A percentile compares a stretch with the other conserved stretches of the same genome.
Evolutionary conservation across 1,140 invertebrate species (phyloP).

Genomic region (Acyrthosiphon pisum): DNA sequence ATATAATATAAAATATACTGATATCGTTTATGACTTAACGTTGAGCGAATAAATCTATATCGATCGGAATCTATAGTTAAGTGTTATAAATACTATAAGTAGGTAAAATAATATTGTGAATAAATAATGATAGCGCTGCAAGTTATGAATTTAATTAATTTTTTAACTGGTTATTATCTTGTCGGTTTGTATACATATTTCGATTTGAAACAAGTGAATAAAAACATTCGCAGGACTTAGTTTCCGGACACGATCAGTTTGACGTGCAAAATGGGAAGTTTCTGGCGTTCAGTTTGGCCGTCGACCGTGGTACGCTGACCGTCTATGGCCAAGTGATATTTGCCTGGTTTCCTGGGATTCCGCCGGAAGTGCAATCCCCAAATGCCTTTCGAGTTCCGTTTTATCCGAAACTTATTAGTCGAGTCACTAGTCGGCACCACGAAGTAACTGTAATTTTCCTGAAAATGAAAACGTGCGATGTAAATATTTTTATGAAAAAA

Average conservation of each 20-base stretch:
- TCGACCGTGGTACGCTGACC: not conserved
- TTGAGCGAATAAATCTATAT: no score
- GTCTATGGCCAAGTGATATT: slow-evolving; percentile 22
- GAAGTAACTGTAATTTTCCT: slow-evolving; percentile 38
- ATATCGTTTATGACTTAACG: no score
- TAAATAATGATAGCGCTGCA: not conserved
- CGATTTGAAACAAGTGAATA: not conserved
- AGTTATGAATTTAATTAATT: not conserved
- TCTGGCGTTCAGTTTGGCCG: not conserved
- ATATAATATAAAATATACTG: no score
- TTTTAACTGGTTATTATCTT: not conserved
- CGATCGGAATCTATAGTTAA: no score
- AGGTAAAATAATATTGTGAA: not conserved
- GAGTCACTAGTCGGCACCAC: not conserved
- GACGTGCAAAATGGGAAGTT: slow-evolving; percentile 36
- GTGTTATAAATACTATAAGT: no score
- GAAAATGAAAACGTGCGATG: not conserved
- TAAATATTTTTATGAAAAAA: not conserved
- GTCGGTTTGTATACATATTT: not conserved
- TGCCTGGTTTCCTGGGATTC: not conserved
- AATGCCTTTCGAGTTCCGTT: not conserved
- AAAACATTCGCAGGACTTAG: not conserved
- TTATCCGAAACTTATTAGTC: not conserved
- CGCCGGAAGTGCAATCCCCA: slow-evolving; percentile 45
- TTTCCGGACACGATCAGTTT: slow-evolving; percentile 28